Base-by-base conservation (phyloP, 2,113 vertebrate genomes). In the Corythaeola cristata region DNA sequence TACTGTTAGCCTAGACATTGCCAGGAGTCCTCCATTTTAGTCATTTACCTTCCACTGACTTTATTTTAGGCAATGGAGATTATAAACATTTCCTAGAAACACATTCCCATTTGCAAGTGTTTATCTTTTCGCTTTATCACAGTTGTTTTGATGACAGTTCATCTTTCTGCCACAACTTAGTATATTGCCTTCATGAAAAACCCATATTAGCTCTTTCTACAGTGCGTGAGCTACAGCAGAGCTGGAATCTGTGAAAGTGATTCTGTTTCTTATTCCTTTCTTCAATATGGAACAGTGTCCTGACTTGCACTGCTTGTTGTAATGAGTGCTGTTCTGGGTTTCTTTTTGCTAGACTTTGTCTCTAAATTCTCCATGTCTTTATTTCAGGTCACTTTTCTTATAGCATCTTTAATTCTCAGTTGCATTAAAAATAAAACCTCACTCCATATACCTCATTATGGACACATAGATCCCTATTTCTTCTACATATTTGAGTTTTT, bases 251-350 rank as follows among this genome's bases (percentile, higher is more conserved):
- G 1, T 45, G 41, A 32, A 60, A 45, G 17, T 11, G 7, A 26
- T 82, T 55, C 50, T 52, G 18, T 62, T 68, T 58, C 32, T 63
- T 86, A 26, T 17, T 83, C 24, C 28, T 85, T 60, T 47, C 49
- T 32, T 64, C 68, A 41, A 13, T 9, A 30, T 6, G 6, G 21
- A 80, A 5, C 75, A 35, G 9, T 45, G 32, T 55, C n/a, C 37
- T 71, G n/a, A 10, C 79, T 71, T 33, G 30, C 30, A 30, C 44
- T n/a, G 23, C 23, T 44, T 33, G 37, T 35, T 50, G 15, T 33
- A 69, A 49, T 24, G 23, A 33, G 45, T n/a, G 8, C 20, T 0
- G 0, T 26, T 52, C 11, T 3, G 44, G 13, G 11, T 30, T 28
- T 9, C 35, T 44, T 53, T 49, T 59, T 73, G 13, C 16, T 60